Evolutionary conservation across 2,113 vertebrate genomes (phyloP), one percentile per base, ranked within the genome.

Genomic region (Cololabis saira): DNA sequence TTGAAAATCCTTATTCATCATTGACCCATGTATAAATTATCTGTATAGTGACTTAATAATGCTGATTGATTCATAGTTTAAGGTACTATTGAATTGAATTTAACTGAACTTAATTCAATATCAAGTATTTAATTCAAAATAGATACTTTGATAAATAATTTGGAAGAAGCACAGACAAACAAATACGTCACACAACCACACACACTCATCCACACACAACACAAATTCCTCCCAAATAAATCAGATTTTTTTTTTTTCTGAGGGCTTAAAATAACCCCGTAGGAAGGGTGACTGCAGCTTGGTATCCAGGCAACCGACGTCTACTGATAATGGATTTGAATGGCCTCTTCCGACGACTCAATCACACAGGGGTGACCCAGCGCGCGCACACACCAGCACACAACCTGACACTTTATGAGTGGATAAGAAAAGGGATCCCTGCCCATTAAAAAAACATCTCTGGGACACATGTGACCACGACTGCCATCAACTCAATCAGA

Each of bases 271-370:
- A 92, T 92, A 92, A 90, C 81, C 72, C 82, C 19, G 56, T 61
- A 61, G 68, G 54, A 80, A 76, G 67, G 73, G 67, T 63, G 76
- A 78, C 78, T 84, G 83, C 86, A 63, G 72, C 1, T 19, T 74
- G 60, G 92, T 93, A 90, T 89, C 93, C 78, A 92, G 83, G 91
- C 91, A 93, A 93, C 92, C 85, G 84, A 82, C 73, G 76, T 78
- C 61, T 57, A 80, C 77, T 77, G 76, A 85, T 87, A 90, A n/a
- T 71, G 58, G 86, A 87, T 91, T 89, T 71, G 78, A 81, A 64
- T 69, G 72, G 74, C 83, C 88, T 61, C 67, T 69, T 90, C 80
- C 85, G 59, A 76, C 74, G 41, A 70, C 71, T 92, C 87, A 82
- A 73, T 89, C 72, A 84, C 70, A 85, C 56, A 72, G 67, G 84